Evolutionary conservation across 2,797 vertebrate species (phyloP).

Genomic region (Pyrocephalus nanus): DNA sequence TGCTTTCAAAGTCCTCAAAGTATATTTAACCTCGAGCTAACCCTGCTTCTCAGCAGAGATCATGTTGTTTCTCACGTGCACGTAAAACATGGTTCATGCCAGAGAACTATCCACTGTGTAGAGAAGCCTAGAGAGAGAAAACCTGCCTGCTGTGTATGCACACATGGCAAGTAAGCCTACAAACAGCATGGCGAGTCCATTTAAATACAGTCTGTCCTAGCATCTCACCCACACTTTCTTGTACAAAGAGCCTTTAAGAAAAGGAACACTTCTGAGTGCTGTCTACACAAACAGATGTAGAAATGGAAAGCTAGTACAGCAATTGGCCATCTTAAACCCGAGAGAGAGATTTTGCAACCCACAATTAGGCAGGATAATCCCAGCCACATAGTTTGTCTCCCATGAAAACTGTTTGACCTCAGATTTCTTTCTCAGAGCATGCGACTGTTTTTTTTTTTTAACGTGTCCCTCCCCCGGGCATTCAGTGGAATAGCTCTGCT

Average conservation of each 20-base stretch:
- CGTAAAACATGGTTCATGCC: not conserved
- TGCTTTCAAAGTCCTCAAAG: not conserved
- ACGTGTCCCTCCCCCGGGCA: not conserved
- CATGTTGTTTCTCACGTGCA: not conserved
- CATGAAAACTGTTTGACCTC: not conserved
- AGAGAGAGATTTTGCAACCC: not conserved
- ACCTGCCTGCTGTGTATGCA: not conserved
- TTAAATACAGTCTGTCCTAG: not conserved
- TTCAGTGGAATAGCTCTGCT: not conserved
- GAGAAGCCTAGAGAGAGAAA: not conserved
- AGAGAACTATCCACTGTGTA: not conserved
- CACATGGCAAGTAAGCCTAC: not conserved
- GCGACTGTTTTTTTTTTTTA: not conserved
- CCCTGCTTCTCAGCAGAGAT: not conserved
- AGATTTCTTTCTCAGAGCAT: not conserved
- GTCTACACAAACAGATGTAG: slow-evolving; percentile 42
- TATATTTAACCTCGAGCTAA: not conserved
- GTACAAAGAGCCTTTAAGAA: not conserved
- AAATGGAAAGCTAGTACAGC: not conserved
- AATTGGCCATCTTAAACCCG: not conserved
- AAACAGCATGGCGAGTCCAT: not conserved
- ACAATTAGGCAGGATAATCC: slow-evolving; percentile 2
- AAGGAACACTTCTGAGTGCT: not conserved
- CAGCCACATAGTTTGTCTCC: not conserved
- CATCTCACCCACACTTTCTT: not conserved